Evolutionary conservation across 1,140 invertebrate genomes (phyloP).

Genomic region (Meloidogyne hapla): DNA sequence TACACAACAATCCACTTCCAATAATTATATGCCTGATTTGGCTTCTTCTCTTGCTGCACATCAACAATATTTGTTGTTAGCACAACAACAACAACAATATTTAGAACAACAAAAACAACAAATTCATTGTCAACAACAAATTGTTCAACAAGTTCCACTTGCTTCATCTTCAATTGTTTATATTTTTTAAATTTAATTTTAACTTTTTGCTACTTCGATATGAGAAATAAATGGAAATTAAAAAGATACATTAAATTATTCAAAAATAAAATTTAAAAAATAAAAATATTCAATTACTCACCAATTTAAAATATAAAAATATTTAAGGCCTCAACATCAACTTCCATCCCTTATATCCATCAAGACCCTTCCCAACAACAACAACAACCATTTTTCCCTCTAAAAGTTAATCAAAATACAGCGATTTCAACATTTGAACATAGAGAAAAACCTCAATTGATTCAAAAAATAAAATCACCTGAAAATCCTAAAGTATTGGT

Average conservation of each 20-base stretch:
- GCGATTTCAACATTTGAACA: background rate
- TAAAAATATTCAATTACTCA: background rate
- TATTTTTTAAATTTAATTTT: background rate
- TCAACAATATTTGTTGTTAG: conserved; percentile 24
- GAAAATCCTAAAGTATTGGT: conserved; percentile 41
- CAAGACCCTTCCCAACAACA: conserved; percentile 9
- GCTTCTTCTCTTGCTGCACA: conserved; percentile 3
- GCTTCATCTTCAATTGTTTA: background rate
- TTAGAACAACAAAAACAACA: conserved; percentile 17
- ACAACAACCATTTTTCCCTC: background rate
- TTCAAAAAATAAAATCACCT: background rate
- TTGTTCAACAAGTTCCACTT: conserved; percentile 7
- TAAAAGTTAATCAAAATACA: background rate
- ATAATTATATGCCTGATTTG: conserved; percentile 4
- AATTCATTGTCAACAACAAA: background rate
- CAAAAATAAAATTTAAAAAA: too few relatives aligned
- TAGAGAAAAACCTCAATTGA: background rate
- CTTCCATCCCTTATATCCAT: background rate
- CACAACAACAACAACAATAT: conserved; percentile 31
- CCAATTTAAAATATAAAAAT: background rate
- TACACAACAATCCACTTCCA: background rate
- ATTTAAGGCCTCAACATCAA: conserved; percentile 7
- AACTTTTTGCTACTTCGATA: too few relatives aligned
- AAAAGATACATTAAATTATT: too few relatives aligned
- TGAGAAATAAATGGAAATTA: too few relatives aligned